phyloP scores from a whole-genome alignment of 2,113 vertebrate species.

The Myrmecobius fasciatus region DNA sequence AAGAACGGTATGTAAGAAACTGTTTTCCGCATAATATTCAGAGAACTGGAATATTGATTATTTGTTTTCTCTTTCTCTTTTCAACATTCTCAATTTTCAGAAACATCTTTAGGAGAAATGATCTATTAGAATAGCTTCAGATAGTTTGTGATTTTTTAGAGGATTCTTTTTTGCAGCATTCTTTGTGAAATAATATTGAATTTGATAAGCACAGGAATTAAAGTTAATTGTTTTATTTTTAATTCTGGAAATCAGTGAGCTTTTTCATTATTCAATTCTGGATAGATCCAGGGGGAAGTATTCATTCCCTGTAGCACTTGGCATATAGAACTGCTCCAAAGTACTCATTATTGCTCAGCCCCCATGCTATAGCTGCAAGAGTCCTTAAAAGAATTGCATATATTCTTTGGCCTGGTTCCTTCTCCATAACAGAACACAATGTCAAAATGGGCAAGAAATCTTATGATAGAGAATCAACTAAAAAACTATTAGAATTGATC shows the following conservation, averaged over 20 bases:
- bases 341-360: background rate
- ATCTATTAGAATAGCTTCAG: conserved; percentile 5
- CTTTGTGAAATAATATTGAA: conserved; percentile 35
- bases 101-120: conserved; percentile 33
- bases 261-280: conserved; percentile 18
- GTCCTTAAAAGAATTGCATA: background rate
- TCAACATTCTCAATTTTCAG: conserved; percentile 46
- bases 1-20: background rate
- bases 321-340: conserved; percentile 18
- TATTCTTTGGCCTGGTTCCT: background rate
- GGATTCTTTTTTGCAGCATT: conserved; percentile 9
- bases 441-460: background rate
- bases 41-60: background rate
- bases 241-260: conserved; percentile 34
- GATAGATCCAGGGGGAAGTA: background rate
- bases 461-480: no score
- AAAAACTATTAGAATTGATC: no score
- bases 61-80: background rate
- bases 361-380: background rate
- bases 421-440: no score
- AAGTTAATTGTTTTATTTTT: conserved; percentile 27
- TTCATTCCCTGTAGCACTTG: background rate
- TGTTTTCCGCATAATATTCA: background rate
- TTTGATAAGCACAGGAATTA: conserved; percentile 21
- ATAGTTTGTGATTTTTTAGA: conserved; percentile 20